Evolutionary conservation across 2,113 vertebrate genomes (phyloP).

Genomic region (Barbus barbus): DNA sequence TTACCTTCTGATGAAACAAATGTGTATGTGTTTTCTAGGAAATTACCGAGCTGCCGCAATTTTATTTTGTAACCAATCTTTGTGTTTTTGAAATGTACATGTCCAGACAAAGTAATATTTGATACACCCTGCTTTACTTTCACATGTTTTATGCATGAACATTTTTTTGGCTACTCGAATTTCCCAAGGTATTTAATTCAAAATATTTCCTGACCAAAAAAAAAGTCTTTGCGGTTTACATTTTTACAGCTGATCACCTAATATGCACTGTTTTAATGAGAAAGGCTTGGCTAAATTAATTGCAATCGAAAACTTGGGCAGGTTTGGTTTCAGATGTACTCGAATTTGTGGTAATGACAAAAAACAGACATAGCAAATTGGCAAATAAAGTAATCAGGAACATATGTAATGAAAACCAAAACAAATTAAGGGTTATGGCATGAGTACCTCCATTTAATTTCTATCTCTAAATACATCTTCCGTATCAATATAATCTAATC

Average conservation of each 20-base stretch:
- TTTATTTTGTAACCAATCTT: slow-evolving; percentile 4
- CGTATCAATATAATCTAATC: slow-evolving; percentile 71
- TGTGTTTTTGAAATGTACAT: slow-evolving; percentile 45
- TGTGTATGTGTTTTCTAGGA: slow-evolving; percentile 3
- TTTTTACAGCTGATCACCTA: neutral
- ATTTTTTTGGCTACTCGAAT: slow-evolving; percentile 21
- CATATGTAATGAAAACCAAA: slow-evolving; percentile 70
- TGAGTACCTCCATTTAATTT: slow-evolving; percentile 64
- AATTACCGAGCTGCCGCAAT: slow-evolving; percentile 12
- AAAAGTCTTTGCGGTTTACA: neutral
- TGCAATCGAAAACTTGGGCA: slow-evolving; percentile 9
- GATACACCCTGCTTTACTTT: slow-evolving; percentile 7
- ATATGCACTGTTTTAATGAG: neutral
- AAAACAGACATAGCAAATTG: slow-evolving; percentile 55
- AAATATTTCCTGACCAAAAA: neutral
- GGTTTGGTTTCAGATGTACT: slow-evolving; percentile 44
- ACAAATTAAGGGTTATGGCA: slow-evolving; percentile 65
- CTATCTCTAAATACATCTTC: slow-evolving; percentile 65
- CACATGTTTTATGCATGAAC: slow-evolving; percentile 3
- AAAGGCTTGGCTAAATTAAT: slow-evolving; percentile 10
- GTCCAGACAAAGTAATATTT: slow-evolving; percentile 32
- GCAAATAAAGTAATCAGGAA: slow-evolving; percentile 64
- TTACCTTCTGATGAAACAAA: slow-evolving; percentile 55
- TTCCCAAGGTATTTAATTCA: slow-evolving; percentile 19
- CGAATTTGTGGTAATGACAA: slow-evolving; percentile 50